A percentile compares a stretch with the other conserved stretches of the same genome.
phyloP scores from a whole-genome alignment of 1,140 invertebrate species.

The Drosophila grimshawi region DNA sequence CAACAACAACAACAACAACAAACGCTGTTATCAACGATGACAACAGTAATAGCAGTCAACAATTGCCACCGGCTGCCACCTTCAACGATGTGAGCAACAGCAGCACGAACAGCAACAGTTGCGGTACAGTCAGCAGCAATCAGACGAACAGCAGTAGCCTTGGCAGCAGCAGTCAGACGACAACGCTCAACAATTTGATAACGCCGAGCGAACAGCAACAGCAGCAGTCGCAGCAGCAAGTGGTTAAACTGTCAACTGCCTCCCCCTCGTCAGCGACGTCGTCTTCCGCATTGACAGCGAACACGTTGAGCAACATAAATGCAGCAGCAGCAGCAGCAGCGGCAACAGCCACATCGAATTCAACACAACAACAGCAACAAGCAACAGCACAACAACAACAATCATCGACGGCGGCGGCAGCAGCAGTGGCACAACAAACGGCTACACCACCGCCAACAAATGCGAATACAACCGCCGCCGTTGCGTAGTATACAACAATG shows the following conservation, averaged over 20 bases:
- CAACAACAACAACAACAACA: conserved; percentile 27
- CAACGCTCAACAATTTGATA: conserved; percentile 39
- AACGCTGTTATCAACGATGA: conserved; percentile 64
- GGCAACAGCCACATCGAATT: conserved; percentile 28
- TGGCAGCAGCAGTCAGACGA: conserved; percentile 48
- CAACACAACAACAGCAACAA: conserved; percentile 28
- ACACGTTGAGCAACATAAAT: conserved; percentile 49
- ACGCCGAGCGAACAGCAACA: conserved; percentile 45
- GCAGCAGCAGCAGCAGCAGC: conserved; percentile 36
- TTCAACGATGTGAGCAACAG: conserved; percentile 83
- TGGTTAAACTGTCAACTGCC: conserved; percentile 51
- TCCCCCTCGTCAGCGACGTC: conserved; percentile 13
- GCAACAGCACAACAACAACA: conserved; percentile 33
- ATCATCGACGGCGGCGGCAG: conserved; percentile 26
- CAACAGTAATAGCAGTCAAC: conserved; percentile 78
- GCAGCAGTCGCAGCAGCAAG: conserved; percentile 53
- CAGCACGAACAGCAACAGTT: conserved; percentile 83
- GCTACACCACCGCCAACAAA: conserved; percentile 70
- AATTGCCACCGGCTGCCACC: conserved; percentile 73
- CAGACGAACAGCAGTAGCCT: conserved; percentile 72
- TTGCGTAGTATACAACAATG: conserved; percentile 84
- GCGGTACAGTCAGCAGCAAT: conserved; percentile 79
- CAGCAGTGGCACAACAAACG: conserved; percentile 48
- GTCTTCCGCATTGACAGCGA: conserved; percentile 30
- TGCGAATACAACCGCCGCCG: conserved; percentile 77